Evolutionary conservation across 2,113 vertebrate genomes (phyloP).

Genomic region (Dipodomys stephensi): DNA sequence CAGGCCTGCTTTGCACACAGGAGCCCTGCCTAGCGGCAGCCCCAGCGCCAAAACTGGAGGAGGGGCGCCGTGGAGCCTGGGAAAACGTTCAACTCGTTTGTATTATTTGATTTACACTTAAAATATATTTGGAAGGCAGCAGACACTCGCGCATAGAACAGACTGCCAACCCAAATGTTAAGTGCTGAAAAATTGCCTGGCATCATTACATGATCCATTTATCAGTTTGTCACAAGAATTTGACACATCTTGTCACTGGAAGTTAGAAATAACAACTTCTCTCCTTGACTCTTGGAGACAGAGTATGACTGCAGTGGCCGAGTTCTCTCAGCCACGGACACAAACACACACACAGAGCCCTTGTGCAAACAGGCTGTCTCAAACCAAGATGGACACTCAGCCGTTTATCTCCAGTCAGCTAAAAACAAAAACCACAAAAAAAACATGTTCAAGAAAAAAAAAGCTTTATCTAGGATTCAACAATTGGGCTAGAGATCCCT

Average conservation of each 20-base stretch:
- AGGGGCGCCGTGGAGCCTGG: background rate
- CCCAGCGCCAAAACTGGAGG: background rate
- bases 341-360: slow-evolving; percentile 32
- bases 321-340: background rate
- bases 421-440: background rate
- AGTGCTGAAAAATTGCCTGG: slow-evolving; percentile 70
- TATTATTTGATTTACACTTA: slow-evolving; percentile 80
- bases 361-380: slow-evolving; percentile 50
- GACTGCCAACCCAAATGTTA: slow-evolving; percentile 76
- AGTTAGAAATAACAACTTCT: slow-evolving; percentile 70
- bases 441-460: no score
- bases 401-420: background rate
- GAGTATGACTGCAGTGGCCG: slow-evolving; percentile 45
- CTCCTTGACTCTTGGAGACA: slow-evolving; percentile 43
- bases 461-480: background rate
- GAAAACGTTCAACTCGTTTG: slow-evolving; percentile 49
- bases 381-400: slow-evolving; percentile 60
- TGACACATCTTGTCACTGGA: slow-evolving; percentile 73
- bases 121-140: slow-evolving; percentile 67
- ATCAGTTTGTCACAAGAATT: slow-evolving; percentile 76
- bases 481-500: slow-evolving; percentile 35
- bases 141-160: slow-evolving; percentile 69
- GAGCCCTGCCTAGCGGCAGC: slow-evolving; percentile 27
- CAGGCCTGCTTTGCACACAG: background rate
- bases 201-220: slow-evolving; percentile 71